Conservation (phyloP, 2,888 invertebrate genomes). For the Camptogramma bilineatum region DNA sequence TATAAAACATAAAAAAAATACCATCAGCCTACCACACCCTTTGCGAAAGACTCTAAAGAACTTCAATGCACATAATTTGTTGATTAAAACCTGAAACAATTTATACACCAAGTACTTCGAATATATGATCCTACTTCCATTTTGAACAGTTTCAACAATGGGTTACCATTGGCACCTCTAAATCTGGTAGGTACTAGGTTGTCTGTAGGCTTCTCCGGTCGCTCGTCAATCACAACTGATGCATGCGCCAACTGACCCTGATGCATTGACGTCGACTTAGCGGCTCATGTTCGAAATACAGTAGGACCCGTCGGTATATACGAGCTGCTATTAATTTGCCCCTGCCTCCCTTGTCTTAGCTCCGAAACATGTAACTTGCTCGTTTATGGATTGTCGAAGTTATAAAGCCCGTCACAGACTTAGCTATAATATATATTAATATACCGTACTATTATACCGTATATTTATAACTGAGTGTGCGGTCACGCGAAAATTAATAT, state of each 20-base stretch:
- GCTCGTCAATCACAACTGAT: slow-evolving; percentile 17
- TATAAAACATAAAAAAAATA: too few relatives aligned
- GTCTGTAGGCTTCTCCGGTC: not conserved
- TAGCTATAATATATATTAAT: too few relatives aligned
- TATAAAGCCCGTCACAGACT: too few relatives aligned
- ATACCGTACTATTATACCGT: too few relatives aligned
- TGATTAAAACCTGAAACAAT: too few relatives aligned
- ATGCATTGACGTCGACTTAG: slow-evolving; percentile 20
- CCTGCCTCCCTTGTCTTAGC: not conserved
- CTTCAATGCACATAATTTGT: too few relatives aligned
- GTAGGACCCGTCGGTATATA: slow-evolving; percentile 1
- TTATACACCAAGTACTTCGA: not conserved
- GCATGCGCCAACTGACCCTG: slow-evolving; percentile 21
- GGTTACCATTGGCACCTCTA: not conserved
- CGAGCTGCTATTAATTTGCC: not conserved
- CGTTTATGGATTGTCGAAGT: too few relatives aligned
- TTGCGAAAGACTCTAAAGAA: too few relatives aligned
- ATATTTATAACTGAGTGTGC: too few relatives aligned
- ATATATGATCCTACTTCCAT: not conserved
- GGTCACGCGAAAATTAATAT: too few relatives aligned
- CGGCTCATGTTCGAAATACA: slow-evolving; percentile 11
- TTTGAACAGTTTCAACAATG: not conserved
- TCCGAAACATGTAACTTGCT: not conserved
- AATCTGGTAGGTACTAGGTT: not conserved
- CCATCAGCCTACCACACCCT: too few relatives aligned